Conservation (phyloP, 2,113 vertebrate species). For the Menidia beryllina region DNA sequence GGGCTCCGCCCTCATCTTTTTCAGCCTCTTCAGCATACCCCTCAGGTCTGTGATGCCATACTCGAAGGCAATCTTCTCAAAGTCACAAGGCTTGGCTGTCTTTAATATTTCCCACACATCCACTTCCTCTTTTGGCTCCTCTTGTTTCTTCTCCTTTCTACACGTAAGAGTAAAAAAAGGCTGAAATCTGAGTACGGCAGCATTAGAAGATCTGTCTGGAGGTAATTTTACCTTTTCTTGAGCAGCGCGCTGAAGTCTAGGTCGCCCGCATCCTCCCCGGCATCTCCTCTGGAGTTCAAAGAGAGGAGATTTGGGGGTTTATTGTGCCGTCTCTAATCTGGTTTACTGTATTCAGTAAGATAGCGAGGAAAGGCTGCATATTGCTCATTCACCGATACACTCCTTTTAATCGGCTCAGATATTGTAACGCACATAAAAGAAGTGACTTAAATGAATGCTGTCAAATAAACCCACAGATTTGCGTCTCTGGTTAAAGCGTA, state of each 20-base stretch:
- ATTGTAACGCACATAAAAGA: conserved; percentile 21
- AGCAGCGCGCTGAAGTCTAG: conserved; percentile 91
- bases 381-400: conserved; percentile 8
- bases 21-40: conserved; percentile 90
- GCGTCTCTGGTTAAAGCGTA: conserved; percentile 14
- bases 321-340: background rate
- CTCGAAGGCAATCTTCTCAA: conserved; percentile 92
- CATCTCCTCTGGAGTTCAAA: conserved; percentile 78
- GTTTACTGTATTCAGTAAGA: background rate
- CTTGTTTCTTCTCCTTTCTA: conserved; percentile 76
- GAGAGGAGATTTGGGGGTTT: background rate
- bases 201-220: background rate
- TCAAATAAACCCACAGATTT: conserved; percentile 12
- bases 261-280: conserved; percentile 84
- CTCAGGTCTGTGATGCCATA: conserved; percentile 93
- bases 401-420: conserved; percentile 21
- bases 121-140: conserved; percentile 77
- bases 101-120: conserved; percentile 92
- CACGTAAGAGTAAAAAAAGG: background rate
- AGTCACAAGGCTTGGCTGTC: conserved; percentile 90
- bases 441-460: conserved; percentile 3
- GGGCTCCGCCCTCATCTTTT: conserved; percentile 88
- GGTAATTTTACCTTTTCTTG: conserved; percentile 86
- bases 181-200: background rate
- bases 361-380: background rate